Evolutionary conservation across 2,113 vertebrate species (phyloP), one percentile per base, ranked within the genome.

Genomic region (Tachysurus fulvidraco): DNA sequence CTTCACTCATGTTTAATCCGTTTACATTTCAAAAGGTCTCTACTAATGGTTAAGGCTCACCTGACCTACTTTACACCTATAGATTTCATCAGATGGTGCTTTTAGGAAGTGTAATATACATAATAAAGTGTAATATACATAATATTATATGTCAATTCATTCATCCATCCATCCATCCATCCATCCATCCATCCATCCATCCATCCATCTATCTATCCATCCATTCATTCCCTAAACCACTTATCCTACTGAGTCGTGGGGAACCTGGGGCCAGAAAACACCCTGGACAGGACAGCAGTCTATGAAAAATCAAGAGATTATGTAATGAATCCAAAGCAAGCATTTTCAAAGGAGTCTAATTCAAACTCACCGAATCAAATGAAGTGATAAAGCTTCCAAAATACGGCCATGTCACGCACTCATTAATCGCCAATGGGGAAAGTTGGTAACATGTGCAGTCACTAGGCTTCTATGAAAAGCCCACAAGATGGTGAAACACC

Each of bases 401-500:
- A 36, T 41, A 60, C 13, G 25, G 17, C 10, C 30, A 25, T 80
- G 55, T 10, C 30, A 25, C 14, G 21, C 14, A 41, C 57, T 59
- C 17, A 1, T 14, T 60, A 60, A 81, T 60, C 59, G 77, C n/a
- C 78, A 41, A 44, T 2, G 17, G 5, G 25, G 54, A 79, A 79
- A 57, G 28, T 79, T 57, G 77, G 52, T 81, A 60, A 28, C 78
- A 41, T 41, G 30, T 81, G 78, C 30, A 81, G 30, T 19, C 19
- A 23, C 55, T 81, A 2, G 13, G 55, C 16, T 3, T 21, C 55
- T 81, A 60, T 60, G 78, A 41, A 60, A 59, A 81, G 41, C 57
- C 46, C 81, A 83, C 14, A 57, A 65, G 76, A 77, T 55, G 59
- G 21, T 77, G 46, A 65, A 55, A 36, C 19, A 46, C 78, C 59